phyloP scores from a whole-genome alignment of 1,140 invertebrate species.

The Neodiprion virginianus region DNA sequence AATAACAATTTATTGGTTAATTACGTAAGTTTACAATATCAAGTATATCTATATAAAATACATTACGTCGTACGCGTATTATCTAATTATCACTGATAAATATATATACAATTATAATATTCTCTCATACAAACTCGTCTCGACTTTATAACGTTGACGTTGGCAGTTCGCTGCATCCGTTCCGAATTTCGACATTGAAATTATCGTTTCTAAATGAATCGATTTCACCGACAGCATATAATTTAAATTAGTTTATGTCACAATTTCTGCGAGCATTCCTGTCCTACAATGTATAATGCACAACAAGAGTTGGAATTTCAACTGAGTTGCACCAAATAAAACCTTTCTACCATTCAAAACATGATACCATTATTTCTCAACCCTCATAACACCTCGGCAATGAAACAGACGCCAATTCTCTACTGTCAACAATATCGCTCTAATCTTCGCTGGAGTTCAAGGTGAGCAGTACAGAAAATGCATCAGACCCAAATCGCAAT shows the following conservation, averaged over 20 bases:
- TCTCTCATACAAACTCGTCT: not conserved
- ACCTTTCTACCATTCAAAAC: too few relatives aligned
- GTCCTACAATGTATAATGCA: too few relatives aligned
- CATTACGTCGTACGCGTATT: not conserved
- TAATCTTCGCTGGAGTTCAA: not conserved
- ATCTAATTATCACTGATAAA: constrained; percentile 3
- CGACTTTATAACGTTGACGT: not conserved
- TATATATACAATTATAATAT: constrained; percentile 5
- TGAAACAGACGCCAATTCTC: too few relatives aligned
- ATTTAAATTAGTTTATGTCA: too few relatives aligned
- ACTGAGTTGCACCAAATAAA: too few relatives aligned
- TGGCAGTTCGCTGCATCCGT: too few relatives aligned
- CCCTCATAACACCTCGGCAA: too few relatives aligned
- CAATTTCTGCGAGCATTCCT: too few relatives aligned
- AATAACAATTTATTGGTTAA: not conserved
- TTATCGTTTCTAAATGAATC: not conserved
- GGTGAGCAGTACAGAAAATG: not conserved
- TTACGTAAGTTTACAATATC: not conserved
- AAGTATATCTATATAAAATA: constrained; percentile 6
- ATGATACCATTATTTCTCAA: too few relatives aligned
- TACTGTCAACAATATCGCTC: too few relatives aligned
- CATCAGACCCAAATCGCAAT: not conserved
- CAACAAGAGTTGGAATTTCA: too few relatives aligned
- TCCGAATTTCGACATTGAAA: not conserved
- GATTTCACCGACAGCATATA: too few relatives aligned